phyloP scores from a whole-genome alignment of 2,797 vertebrate species.

The Poecilia picta region DNA sequence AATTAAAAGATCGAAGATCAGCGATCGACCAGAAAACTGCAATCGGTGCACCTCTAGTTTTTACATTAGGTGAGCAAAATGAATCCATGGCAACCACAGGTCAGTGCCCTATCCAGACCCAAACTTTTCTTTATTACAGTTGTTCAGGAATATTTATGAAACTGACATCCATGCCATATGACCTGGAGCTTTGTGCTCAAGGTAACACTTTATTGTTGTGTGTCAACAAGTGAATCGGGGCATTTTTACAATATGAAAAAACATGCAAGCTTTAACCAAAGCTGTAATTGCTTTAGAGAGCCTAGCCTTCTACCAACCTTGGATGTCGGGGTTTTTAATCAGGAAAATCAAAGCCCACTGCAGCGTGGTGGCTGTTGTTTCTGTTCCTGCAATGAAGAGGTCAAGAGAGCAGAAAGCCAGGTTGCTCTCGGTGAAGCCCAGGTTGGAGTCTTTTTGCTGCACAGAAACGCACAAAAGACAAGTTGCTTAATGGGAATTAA shows the following conservation, averaged over 20 bases:
- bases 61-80: neutral
- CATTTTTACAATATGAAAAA: neutral
- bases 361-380: slow-evolving; percentile 82
- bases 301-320: slow-evolving; percentile 72
- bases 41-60: neutral
- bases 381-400: slow-evolving; percentile 85
- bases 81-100: neutral
- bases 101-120: neutral
- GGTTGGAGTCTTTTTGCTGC: slow-evolving; percentile 40
- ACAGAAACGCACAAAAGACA: neutral
- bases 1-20: no score
- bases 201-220: no score
- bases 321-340: slow-evolving; percentile 74
- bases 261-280: neutral
- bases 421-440: slow-evolving; percentile 79
- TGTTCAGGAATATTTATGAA: neutral
- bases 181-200: neutral
- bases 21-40: no score
- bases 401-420: slow-evolving; percentile 78
- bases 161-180: neutral
- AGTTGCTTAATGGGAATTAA: neutral
- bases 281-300: neutral
- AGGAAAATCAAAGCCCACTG: slow-evolving; percentile 17
- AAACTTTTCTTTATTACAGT: neutral
- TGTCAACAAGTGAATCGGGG: no score